Evolutionary conservation across 2,797 vertebrate genomes (phyloP).

Genomic region (Novumbra hubbsi): DNA sequence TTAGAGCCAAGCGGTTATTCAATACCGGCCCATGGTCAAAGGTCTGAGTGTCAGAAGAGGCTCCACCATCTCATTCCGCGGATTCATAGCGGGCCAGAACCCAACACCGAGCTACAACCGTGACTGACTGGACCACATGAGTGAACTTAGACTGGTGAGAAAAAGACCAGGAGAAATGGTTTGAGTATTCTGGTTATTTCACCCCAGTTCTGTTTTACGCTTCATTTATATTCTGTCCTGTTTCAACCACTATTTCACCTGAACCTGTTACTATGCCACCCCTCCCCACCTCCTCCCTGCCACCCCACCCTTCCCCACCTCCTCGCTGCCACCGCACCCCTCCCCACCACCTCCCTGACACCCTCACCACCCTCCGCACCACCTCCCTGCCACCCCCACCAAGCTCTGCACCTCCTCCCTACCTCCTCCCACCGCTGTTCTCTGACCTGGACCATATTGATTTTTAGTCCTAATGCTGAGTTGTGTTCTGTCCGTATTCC

Average conservation of each 20-base stretch:
- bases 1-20: not conserved
- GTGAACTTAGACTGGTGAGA: slow-evolving; percentile 13
- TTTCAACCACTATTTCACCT: no score
- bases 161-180: not conserved
- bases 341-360: not conserved
- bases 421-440: not conserved
- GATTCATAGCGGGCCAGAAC: slow-evolving; percentile 13
- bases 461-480: slow-evolving; percentile 45
- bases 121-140: slow-evolving; percentile 28
- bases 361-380: not conserved
- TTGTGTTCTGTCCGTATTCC: slow-evolving; percentile 39
- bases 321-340: slow-evolving; percentile 24
- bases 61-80: not conserved
- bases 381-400: not conserved
- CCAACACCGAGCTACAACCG: slow-evolving; percentile 9
- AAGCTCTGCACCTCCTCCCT: not conserved
- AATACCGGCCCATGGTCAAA: not conserved
- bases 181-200: not conserved
- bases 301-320: not conserved
- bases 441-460: slow-evolving; percentile 50
- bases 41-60: slow-evolving; percentile 18
- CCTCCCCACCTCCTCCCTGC: not conserved
- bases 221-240: not conserved
- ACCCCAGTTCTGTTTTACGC: no score
- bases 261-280: not conserved